Conservation (phyloP, 2,113 vertebrate species). For the Sinocyclocheilus rhinocerous region DNA sequence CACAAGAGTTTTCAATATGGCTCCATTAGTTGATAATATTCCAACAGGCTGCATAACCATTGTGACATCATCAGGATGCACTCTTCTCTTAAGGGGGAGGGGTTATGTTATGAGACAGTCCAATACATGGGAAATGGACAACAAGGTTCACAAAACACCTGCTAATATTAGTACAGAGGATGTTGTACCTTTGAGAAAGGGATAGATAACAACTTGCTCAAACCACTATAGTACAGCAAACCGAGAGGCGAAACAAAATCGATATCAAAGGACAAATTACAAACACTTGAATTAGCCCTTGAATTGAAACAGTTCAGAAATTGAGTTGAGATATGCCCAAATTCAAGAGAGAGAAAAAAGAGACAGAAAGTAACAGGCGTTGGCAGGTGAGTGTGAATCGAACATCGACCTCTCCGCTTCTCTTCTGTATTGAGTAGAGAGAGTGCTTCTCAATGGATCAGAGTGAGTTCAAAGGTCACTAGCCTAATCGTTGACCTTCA, state of each 20-base stretch:
- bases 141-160: constrained; percentile 63
- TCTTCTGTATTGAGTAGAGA: constrained; percentile 39
- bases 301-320: constrained; percentile 72
- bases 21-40: constrained; percentile 8
- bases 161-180: constrained; percentile 56
- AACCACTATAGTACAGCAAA: constrained; percentile 58
- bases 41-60: not conserved
- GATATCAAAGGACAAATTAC: constrained; percentile 57
- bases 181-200: constrained; percentile 55
- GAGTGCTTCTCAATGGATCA: constrained; percentile 30
- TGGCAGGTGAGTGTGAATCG: constrained; percentile 45
- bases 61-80: constrained; percentile 65
- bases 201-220: constrained; percentile 49
- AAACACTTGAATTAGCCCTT: constrained; percentile 80
- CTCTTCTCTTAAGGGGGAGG: not conserved
- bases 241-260: constrained; percentile 56
- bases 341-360: constrained; percentile 41
- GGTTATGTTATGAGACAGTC: constrained; percentile 41
- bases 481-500: constrained; percentile 39
- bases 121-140: constrained; percentile 51
- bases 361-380: constrained; percentile 11
- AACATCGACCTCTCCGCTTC: not conserved
- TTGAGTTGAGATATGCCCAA: constrained; percentile 56
- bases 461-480: constrained; percentile 46
- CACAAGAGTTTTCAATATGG: constrained; percentile 14